Evolutionary conservation across 2,888 invertebrate species (phyloP), one percentile per base, ranked within the genome.

Genomic region (Corbicula japonica): DNA sequence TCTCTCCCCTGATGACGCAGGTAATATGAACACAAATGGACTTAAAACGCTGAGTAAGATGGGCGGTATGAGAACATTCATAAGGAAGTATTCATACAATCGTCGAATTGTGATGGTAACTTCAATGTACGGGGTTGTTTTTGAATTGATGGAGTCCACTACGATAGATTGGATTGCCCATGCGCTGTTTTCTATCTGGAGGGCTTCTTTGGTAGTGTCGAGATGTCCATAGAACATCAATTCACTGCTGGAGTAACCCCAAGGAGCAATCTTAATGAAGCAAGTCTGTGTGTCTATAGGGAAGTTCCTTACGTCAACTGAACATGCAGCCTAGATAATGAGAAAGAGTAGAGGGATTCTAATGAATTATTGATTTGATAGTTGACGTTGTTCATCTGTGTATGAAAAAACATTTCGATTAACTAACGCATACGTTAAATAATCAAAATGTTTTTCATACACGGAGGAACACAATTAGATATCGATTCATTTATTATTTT

Each of bases 231-330:
- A 18, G 10, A 70, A 30, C 1, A 3, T 15, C 15, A 70, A 30
- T n/a, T 72, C 72, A 1, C 63, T 30, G 15, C n/a, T 62, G 41
- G 54, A 62, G 30, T 72, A 72, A 10, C 72, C 72, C 72, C 72
- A 72, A 12, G 63, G 63, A 30, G 72, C 72, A n/a, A 72, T 72
- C 23, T 38, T 26, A 6, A 72, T 26, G 21, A 41, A 41, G 18
- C 72, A 72, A 1, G 30, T 63, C 44, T 72, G 72, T 0, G 44
- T 62, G 26, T 72, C 72, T 30, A 72, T 63, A 8, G 72, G 72
- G 46, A 72, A 72, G 48, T 54, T 30, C 4, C 63, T 54, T 4
- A 72, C 72, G 44, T 72, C 72, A 34, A 72, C 30, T 8, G 32
- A 21, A 38, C 62, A 72, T 0, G 72, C 26, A 41, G 72, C 72